Conservation (phyloP, 2,113 vertebrate genomes). For the Tachysurus vachellii region DNA sequence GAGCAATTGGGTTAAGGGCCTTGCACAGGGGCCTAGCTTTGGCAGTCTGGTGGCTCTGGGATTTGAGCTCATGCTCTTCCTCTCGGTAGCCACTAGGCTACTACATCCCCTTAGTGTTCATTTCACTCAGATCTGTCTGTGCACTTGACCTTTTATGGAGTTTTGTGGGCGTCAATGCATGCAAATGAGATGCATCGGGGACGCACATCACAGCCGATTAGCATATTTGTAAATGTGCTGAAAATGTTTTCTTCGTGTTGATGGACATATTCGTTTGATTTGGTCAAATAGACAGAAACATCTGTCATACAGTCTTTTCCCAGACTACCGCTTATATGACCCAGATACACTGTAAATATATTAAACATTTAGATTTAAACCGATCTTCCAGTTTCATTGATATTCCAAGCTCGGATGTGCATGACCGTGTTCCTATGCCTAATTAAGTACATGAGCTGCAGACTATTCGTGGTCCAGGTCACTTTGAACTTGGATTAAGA, state of each 20-base stretch:
- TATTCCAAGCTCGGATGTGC: background rate
- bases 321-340: background rate
- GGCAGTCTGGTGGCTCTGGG: no score
- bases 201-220: background rate
- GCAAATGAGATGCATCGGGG: background rate
- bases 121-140: background rate
- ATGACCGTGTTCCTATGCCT: background rate
- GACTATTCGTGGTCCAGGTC: slow-evolving; percentile 21
- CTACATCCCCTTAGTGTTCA: background rate
- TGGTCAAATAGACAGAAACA: background rate
- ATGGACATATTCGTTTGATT: background rate
- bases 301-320: background rate
- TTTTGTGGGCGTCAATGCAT: background rate
- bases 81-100: no score
- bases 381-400: background rate
- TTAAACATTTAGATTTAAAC: background rate
- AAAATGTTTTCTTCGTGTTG: background rate
- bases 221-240: background rate
- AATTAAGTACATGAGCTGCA: slow-evolving; percentile 11
- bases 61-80: no score
- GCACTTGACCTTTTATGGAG: background rate
- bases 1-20: no score
- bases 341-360: background rate
- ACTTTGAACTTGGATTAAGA: slow-evolving; percentile 44
- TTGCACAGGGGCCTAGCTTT: no score